Percentiles rank a stretch among this genome's conserved stretches.
phyloP scores from a whole-genome alignment of 2,113 vertebrate species.

The Acanthisitta chloris region DNA sequence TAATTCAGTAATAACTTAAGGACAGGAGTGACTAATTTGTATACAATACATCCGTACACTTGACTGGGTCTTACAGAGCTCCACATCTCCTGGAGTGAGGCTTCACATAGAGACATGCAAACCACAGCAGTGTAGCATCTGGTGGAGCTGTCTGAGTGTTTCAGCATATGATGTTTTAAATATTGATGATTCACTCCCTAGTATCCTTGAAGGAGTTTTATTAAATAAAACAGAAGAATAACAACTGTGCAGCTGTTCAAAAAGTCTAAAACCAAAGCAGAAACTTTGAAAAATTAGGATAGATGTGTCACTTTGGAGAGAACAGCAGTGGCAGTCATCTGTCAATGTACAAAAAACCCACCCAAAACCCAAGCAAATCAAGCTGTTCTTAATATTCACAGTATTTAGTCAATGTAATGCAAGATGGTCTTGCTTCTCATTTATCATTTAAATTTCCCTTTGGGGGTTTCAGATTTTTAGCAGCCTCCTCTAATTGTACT shows the following conservation, averaged over 20 bases:
- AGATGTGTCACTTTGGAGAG: background rate
- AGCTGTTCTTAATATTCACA: background rate
- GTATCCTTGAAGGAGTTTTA: background rate
- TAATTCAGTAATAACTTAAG: background rate
- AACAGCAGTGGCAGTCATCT: background rate
- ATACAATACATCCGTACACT: background rate
- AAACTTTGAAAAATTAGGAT: background rate
- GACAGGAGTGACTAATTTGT: background rate
- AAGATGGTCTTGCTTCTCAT: background rate
- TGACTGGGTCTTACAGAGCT: background rate
- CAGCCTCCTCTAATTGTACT: background rate
- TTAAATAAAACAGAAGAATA: background rate
- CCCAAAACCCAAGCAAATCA: background rate
- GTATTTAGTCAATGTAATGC: background rate
- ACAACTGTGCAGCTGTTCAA: background rate
- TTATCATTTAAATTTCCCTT: background rate
- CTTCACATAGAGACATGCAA: background rate
- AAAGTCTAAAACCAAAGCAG: background rate
- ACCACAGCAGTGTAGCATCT: background rate
- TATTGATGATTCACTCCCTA: background rate
- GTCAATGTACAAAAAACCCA: background rate
- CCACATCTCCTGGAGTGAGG: background rate
- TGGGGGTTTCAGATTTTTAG: background rate
- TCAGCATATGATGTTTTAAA: background rate
- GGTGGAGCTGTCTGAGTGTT: background rate